Evolutionary conservation across 2,797 vertebrate species (phyloP).

Genomic region (Acanthurus leucopareius): DNA sequence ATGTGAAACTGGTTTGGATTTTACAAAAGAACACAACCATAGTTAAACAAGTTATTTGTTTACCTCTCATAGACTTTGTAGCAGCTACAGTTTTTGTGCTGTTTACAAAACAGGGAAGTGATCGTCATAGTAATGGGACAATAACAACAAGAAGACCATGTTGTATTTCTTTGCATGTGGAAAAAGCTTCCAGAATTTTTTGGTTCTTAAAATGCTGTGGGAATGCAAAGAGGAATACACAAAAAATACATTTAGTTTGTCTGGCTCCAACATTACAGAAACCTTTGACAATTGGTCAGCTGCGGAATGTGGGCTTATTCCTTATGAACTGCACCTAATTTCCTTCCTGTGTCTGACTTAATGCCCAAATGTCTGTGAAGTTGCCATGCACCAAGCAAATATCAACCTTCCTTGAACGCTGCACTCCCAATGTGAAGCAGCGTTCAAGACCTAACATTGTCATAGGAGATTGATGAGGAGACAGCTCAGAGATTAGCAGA

Average conservation of each 20-base stretch:
- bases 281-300: not conserved
- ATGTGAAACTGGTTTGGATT: too few species aligned
- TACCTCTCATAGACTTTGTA: too few species aligned
- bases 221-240: not conserved
- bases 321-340: slow-evolving; percentile 28
- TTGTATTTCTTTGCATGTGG: not conserved
- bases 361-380: slow-evolving; percentile 31
- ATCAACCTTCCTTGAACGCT: slow-evolving; percentile 21
- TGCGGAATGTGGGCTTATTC: slow-evolving; percentile 15
- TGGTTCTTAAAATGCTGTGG: not conserved
- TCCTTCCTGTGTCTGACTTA: slow-evolving; percentile 44
- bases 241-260: not conserved
- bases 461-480: slow-evolving; percentile 57
- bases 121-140: not conserved
- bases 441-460: slow-evolving; percentile 40
- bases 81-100: not conserved
- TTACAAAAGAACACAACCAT: too few species aligned
- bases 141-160: not conserved
- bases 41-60: too few species aligned
- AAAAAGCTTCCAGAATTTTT: not conserved
- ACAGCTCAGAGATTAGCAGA: slow-evolving; percentile 46
- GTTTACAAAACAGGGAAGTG: not conserved
- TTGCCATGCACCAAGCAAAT: slow-evolving; percentile 27
- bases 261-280: not conserved
- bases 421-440: slow-evolving; percentile 12